These are phyloP conservation scores for Scolopax mira DNA, from an alignment of 2,113 vertebrate species.

Conservation along the genomic window DNA sequence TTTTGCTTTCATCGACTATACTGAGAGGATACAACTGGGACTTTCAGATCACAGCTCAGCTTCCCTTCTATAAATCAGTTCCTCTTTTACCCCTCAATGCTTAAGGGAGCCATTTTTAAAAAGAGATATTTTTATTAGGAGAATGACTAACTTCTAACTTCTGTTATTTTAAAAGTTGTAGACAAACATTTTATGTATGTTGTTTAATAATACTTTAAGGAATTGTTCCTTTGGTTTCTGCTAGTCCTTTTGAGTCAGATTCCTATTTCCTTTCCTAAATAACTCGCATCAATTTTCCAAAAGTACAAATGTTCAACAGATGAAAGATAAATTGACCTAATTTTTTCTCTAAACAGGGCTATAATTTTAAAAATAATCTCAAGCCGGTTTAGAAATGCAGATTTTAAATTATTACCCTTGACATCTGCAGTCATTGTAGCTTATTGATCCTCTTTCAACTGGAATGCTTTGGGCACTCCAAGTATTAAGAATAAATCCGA, in stretches of 20 bases:
- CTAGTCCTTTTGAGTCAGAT: not conserved
- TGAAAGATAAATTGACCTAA: not conserved
- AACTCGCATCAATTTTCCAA: not conserved
- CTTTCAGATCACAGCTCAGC: not conserved
- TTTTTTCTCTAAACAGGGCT: not conserved
- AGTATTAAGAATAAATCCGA: not conserved
- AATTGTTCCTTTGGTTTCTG: slow-evolving; percentile 43
- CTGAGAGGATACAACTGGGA: not conserved
- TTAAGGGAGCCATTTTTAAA: not conserved
- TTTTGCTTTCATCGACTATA: not conserved
- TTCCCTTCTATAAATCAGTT: not conserved
- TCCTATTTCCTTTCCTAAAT: not conserved
- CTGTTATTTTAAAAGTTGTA: slow-evolving; percentile 43
- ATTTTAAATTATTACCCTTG: not conserved
- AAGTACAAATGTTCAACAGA: not conserved
- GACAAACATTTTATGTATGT: not conserved
- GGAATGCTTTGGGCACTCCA: not conserved
- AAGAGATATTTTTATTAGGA: not conserved
- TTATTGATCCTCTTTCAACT: not conserved
- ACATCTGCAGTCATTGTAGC: not conserved
- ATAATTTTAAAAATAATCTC: not conserved
- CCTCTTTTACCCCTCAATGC: not conserved
- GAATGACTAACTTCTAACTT: not conserved
- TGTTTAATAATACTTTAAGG: slow-evolving; percentile 14
- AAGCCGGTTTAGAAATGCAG: not conserved